Conservation (phyloP, 2,888 invertebrate species). For the Erebia palarica region DNA sequence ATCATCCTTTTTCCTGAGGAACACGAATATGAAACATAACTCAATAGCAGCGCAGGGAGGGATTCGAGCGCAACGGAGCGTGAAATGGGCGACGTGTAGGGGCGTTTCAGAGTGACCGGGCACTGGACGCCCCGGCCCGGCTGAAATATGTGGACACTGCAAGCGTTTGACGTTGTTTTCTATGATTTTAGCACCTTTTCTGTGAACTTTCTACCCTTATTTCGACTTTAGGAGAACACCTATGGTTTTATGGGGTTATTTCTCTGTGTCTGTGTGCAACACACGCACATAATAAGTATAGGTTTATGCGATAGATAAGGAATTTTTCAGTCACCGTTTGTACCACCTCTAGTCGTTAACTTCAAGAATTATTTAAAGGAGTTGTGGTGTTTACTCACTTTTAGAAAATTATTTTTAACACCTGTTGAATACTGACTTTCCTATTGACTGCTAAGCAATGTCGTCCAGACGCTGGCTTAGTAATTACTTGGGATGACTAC, state of each 20-base stretch:
- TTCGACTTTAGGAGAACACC: background rate
- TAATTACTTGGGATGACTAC: too few species aligned
- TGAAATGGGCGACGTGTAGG: constrained; percentile 74
- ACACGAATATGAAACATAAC: constrained; percentile 69
- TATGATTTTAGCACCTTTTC: constrained; percentile 2
- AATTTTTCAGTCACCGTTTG: too few species aligned
- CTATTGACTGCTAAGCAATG: too few species aligned
- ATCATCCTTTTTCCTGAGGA: constrained; percentile 36
- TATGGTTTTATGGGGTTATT: background rate
- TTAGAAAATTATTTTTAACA: too few species aligned
- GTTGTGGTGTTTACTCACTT: too few species aligned
- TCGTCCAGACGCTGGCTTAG: too few species aligned
- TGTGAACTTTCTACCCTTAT: constrained; percentile 3
- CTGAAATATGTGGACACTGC: constrained; percentile 64
- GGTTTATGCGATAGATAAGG: too few species aligned
- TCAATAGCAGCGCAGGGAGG: constrained; percentile 69
- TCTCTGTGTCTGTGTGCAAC: too few species aligned
- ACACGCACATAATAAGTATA: too few species aligned
- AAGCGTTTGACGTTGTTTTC: constrained; percentile 50
- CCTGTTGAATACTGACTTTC: too few species aligned
- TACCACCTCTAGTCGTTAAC: too few species aligned
- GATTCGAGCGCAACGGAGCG: constrained; percentile 69
- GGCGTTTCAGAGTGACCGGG: constrained; percentile 74
- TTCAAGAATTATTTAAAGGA: too few species aligned
- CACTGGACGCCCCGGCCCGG: constrained; percentile 35